phyloP scores from a whole-genome alignment of 2,113 vertebrate species.

The Semnornis frantzii region DNA sequence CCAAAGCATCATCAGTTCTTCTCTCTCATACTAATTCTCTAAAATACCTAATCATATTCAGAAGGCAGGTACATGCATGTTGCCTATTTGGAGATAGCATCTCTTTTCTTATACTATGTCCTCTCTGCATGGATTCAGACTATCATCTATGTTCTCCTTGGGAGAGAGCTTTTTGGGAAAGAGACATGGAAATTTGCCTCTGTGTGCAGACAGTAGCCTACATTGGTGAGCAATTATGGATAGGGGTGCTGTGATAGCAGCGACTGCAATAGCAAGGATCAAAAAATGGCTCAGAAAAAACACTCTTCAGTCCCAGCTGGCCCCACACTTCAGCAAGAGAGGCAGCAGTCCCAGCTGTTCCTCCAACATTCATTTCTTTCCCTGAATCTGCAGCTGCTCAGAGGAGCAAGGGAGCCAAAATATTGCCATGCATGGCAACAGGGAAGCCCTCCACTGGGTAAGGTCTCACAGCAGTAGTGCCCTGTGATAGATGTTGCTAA shows the following conservation, averaged over 20 bases:
- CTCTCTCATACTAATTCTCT: neutral
- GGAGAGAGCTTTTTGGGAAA: neutral
- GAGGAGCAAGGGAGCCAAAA: neutral
- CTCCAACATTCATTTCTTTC: rapidly evolving
- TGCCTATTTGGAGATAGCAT: rapidly evolving
- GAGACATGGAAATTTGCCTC: rapidly evolving
- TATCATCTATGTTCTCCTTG: rapidly evolving
- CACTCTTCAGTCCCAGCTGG: rapidly evolving
- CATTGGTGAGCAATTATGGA: rapidly evolving
- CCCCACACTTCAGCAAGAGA: rapidly evolving
- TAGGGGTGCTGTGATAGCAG: rapidly evolving
- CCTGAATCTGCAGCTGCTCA: neutral
- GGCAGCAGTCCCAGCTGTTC: neutral
- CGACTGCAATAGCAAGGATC: rapidly evolving
- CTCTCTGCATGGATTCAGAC: neutral
- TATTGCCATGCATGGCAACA: rapidly evolving
- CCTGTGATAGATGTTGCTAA: neutral
- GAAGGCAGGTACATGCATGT: neutral
- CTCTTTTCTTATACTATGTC: neutral
- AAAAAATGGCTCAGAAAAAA: neutral
- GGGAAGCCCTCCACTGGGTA: neutral
- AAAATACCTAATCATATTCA: neutral
- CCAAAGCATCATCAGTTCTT: neutral
- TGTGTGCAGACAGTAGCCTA: neutral
- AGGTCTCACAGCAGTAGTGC: neutral